phyloP scores from a whole-genome alignment of 1,140 invertebrate species.

The Danaus melanippus region DNA sequence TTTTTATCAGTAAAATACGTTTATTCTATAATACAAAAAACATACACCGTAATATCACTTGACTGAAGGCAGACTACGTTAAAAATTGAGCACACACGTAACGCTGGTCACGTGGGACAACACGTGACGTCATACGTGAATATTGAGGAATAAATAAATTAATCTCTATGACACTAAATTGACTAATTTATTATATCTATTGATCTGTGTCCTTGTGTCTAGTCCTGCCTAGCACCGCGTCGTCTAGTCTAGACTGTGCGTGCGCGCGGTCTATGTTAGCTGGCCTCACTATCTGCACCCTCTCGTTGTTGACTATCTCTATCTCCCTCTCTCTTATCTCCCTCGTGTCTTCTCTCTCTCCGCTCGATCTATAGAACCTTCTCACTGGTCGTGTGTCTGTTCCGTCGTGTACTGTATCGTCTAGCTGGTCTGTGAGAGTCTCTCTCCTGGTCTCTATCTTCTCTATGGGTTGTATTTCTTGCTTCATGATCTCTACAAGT shows the following conservation, averaged over 20 bases:
- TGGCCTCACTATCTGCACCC: conserved; percentile 54
- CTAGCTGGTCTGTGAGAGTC: conserved; percentile 46
- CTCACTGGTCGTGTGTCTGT: conserved; percentile 31
- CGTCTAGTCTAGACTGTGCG: conserved; percentile 47
- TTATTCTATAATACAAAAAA: conserved; percentile 58
- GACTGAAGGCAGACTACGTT: conserved; percentile 59
- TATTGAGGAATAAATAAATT: conserved; percentile 59
- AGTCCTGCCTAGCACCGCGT: conserved; percentile 38
- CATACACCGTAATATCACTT: conserved; percentile 71
- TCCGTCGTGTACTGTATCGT: conserved; percentile 36
- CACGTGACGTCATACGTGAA: conserved; percentile 36
- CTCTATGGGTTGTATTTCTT: conserved; percentile 43
- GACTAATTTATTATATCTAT: conserved; percentile 25
- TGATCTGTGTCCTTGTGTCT: conserved; percentile 39
- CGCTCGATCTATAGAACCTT: conserved; percentile 59
- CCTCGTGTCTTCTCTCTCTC: conserved; percentile 27
- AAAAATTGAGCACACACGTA: conserved; percentile 61
- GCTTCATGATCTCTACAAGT: conserved; percentile 36
- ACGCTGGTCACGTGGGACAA: conserved; percentile 19
- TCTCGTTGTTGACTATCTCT: conserved; percentile 48
- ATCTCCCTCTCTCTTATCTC: conserved; percentile 33
- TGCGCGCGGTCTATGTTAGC: conserved; percentile 41
- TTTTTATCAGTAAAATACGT: conserved; percentile 49
- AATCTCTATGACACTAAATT: conserved; percentile 57
- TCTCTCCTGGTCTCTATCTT: conserved; percentile 16